phyloP scores from a whole-genome alignment of 92 coral and sea anemone genomes.

The Epizoanthus stellaris region DNA sequence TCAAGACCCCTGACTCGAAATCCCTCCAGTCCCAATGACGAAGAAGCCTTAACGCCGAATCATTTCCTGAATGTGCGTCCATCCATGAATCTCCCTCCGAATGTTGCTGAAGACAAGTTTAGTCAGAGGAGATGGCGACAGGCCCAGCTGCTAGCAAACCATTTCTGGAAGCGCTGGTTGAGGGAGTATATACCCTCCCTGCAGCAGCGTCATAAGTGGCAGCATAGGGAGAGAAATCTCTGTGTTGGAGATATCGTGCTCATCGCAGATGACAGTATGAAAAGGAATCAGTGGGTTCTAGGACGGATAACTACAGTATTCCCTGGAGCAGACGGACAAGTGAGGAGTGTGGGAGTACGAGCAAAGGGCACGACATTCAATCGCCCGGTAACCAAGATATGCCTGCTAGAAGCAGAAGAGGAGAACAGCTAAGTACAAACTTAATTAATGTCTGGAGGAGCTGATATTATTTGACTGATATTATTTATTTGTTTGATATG shows the following conservation, averaged over 20 bases:
- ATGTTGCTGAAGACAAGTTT: conserved; percentile 49
- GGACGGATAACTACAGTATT: conserved; percentile 44
- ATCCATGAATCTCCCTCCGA: conserved; percentile 55
- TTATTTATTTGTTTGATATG: not conserved
- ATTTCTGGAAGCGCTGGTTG: conserved; percentile 63
- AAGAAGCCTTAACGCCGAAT: conserved; percentile 45
- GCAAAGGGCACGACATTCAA: conserved; percentile 37
- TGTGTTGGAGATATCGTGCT: conserved; percentile 45
- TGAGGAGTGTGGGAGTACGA: conserved; percentile 40
- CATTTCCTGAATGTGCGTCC: conserved; percentile 62
- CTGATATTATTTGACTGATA: not conserved
- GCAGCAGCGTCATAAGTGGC: conserved; percentile 58
- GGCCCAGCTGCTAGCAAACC: conserved; percentile 65
- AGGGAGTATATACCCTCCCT: conserved; percentile 58
- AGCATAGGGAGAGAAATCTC: conserved; percentile 41
- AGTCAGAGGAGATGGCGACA: conserved; percentile 68
- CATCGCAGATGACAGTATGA: conserved; percentile 57
- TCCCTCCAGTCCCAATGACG: conserved; percentile 45
- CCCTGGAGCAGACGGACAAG: conserved; percentile 49
- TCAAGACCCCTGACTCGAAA: conserved; percentile 63
- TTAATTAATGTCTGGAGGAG: not conserved
- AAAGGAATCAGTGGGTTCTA: conserved; percentile 52
- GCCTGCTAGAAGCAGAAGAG: conserved; percentile 36
- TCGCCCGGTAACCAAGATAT: conserved; percentile 60
- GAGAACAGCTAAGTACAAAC: not conserved